Percentiles rank a stretch among this genome's conserved stretches.
These are phyloP conservation scores for Morus bassanus DNA, from an alignment of 2,797 vertebrate genomes.

Conservation along the genomic window DNA sequence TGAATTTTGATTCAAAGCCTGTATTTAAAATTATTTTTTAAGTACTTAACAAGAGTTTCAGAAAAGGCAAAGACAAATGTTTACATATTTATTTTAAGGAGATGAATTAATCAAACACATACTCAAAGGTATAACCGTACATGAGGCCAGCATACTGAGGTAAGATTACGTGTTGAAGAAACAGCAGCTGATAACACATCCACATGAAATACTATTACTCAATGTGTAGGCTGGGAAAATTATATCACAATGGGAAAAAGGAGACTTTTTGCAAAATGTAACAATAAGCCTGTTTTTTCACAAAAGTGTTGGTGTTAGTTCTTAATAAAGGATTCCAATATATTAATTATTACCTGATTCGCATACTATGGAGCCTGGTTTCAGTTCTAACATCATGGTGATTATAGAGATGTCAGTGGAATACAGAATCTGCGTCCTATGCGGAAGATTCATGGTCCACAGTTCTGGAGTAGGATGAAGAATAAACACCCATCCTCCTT, in stretches of 20 bases:
- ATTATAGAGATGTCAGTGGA: conserved; percentile 94
- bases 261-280: neutral
- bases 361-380: conserved; percentile 92
- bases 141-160: neutral
- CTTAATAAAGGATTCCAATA: neutral
- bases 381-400: conserved; percentile 97
- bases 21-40: neutral
- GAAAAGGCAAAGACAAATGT: neutral
- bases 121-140: neutral
- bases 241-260: neutral
- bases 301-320: neutral
- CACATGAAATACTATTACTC: neutral
- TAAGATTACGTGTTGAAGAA: neutral
- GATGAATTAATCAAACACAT: neutral
- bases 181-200: neutral
- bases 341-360: conserved; percentile 86
- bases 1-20: neutral
- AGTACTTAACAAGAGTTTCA: neutral
- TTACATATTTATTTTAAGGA: neutral
- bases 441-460: conserved; percentile 93
- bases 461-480: conserved; percentile 95
- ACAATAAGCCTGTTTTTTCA: neutral
- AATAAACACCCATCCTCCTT: conserved; percentile 94
- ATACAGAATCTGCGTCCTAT: conserved; percentile 98
- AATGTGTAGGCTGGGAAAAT: neutral